These are phyloP conservation scores for Metallyticus violacea DNA, from an alignment of 2,888 invertebrate species.

Conservation along the genomic window DNA sequence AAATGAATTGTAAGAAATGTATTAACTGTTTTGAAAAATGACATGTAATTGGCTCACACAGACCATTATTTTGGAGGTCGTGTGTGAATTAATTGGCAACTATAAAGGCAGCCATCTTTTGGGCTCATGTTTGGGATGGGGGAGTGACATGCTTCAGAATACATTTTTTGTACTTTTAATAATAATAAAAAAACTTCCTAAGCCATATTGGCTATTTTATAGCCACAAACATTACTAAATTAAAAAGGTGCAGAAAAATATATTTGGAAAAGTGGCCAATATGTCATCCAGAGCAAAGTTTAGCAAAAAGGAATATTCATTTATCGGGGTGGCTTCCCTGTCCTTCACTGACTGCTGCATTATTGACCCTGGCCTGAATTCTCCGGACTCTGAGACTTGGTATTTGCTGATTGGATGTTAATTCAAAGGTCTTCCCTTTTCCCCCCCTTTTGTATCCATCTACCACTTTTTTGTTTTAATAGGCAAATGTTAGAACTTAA, in stretches of 20 bases:
- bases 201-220: neutral
- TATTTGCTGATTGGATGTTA: conserved; percentile 26
- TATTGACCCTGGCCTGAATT: conserved; percentile 43
- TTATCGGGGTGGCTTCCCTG: conserved; percentile 40
- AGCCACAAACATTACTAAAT: neutral
- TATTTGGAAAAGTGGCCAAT: neutral
- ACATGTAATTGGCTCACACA: neutral
- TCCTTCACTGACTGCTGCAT: conserved; percentile 44
- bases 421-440: conserved; percentile 29
- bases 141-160: neutral
- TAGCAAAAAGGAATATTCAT: conserved; percentile 11
- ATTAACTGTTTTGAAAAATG: neutral
- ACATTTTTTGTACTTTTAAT: neutral
- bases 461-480: neutral
- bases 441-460: neutral
- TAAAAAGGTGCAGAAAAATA: neutral
- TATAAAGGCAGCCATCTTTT: neutral
- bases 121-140: neutral
- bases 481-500: neutral
- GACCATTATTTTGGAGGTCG: neutral
- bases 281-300: neutral
- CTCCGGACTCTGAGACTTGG: conserved; percentile 42
- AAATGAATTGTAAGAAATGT: neutral
- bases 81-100: neutral
- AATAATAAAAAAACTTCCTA: neutral